Evolutionary conservation across 2,797 vertebrate genomes (phyloP), one percentile per base, ranked within the genome.

Genomic region (Crossoptilon crossoptilon): DNA sequence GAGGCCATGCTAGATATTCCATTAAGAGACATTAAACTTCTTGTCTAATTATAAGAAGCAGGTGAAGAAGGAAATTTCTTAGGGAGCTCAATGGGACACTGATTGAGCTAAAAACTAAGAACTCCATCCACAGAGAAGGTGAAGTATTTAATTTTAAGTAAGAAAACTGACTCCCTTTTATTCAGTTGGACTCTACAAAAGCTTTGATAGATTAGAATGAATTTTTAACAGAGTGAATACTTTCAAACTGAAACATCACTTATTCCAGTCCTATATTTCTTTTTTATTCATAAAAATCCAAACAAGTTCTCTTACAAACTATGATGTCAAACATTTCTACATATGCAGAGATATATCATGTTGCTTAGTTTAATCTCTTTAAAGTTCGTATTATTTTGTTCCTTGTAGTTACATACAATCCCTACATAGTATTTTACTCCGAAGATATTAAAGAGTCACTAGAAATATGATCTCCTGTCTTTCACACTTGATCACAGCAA

Each of bases 11-110:
- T 95, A 31, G 3, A 92, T 84, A 49, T 80, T 95, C 92, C 92
- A 95, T 93, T 95, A 95, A 82, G 67, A 92, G 64, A 90, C 80
- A 95, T 95, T 94, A 95, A 92, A 93, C 64, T 85, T 82, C 87
- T 86, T 79, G 60, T 56, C 44, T 96, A 95, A 95, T 93, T 95
- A 56, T 71, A 81, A 90, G 84, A 88, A 87, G 74, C 64, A 88
- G 77, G n/a, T 56, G 71, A 92, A 93, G 59, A 60, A 87, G 81
- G 76, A 95, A 93, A 78, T 81, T 49, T 48, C 87, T 88, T 73
- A 58, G 56, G 53, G 76, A 88, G 76, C 89, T 90, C 95, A 91
- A 93, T 91, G 71, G 93, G 94, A 92, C 60, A 95, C 43, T 96
- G 93, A 95, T 96, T 95, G 92, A 95, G 58, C 39, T 64, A 86